A percentile compares a stretch with the other conserved stretches of the same genome.
These are phyloP conservation scores for Corynorhinus townsendii DNA, from an alignment of 2,113 vertebrate species.

Conservation along the genomic window DNA sequence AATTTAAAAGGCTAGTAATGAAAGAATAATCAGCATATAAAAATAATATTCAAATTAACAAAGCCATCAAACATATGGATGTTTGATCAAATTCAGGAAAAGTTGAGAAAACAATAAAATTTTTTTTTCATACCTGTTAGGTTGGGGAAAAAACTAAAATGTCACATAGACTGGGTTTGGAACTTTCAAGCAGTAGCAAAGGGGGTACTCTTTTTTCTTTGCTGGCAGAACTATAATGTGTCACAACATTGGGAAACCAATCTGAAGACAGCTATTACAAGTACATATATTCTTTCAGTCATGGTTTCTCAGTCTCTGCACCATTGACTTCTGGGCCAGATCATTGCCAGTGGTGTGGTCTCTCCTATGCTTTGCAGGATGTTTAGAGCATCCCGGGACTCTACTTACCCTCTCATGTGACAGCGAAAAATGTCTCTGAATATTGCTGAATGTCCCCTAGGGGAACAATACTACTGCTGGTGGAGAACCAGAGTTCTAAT, in stretches of 20 bases:
- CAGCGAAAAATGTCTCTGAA: background rate
- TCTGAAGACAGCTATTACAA: background rate
- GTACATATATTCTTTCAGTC: background rate
- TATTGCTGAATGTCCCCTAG: too few relatives aligned
- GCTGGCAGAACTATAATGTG: background rate
- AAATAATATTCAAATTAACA: background rate
- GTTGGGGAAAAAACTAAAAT: background rate
- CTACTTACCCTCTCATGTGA: too few relatives aligned
- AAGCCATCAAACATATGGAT: background rate
- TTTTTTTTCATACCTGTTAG: background rate
- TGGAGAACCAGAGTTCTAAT: background rate
- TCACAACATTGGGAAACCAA: background rate
- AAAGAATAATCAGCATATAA: background rate
- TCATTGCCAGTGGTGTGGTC: background rate
- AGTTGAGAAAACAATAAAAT: background rate
- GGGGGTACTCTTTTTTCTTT: background rate
- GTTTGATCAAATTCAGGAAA: background rate
- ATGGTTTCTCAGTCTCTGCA: background rate
- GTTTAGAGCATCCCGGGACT: background rate
- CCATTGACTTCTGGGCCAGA: too few relatives aligned
- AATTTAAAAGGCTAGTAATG: background rate
- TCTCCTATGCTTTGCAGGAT: background rate
- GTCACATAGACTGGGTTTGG: background rate
- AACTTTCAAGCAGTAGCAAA: background rate
- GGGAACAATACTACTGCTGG: background rate